A percentile compares a stretch with the other conserved stretches of the same genome.
Evolutionary conservation across 2,888 invertebrate species (phyloP).

Genomic region (Phragmatobia fuliginosa): DNA sequence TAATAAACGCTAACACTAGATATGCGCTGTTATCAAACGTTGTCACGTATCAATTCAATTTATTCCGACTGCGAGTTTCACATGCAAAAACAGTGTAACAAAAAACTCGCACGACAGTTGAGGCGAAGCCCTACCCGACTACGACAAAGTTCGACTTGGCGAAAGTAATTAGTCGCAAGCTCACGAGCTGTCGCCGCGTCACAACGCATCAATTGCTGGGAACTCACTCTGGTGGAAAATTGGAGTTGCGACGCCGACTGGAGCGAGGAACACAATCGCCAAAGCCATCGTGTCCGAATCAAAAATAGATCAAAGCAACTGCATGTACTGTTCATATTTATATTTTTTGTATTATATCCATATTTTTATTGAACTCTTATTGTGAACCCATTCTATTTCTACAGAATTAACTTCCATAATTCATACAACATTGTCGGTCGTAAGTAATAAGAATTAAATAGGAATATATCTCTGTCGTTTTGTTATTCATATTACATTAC

Average conservation of each 20-base stretch:
- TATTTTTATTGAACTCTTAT: conserved; percentile 44
- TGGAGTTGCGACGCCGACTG: conserved; percentile 72
- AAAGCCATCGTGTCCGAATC: conserved; percentile 40
- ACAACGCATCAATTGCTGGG: conserved; percentile 74
- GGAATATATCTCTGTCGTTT: conserved; percentile 84
- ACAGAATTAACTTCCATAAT: conserved; percentile 68
- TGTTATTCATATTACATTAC: conserved; percentile 86
- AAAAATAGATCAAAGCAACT: conserved; percentile 49
- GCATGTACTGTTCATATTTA: conserved; percentile 14
- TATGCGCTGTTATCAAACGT: conserved; percentile 19
- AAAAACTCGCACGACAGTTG: conserved; percentile 72
- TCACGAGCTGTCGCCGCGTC: conserved; percentile 78
- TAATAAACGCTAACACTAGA: not conserved
- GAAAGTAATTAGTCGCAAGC: conserved; percentile 81
- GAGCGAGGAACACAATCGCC: conserved; percentile 72
- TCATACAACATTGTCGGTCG: conserved; percentile 77
- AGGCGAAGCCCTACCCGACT: conserved; percentile 73
- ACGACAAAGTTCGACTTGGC: conserved; percentile 69
- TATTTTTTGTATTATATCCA: conserved; percentile 29
- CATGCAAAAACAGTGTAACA: conserved; percentile 70
- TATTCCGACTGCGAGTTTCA: conserved; percentile 51
- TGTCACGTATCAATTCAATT: conserved; percentile 53
- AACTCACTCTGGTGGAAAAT: conserved; percentile 80
- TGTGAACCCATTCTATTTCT: conserved; percentile 51
- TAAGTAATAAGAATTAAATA: conserved; percentile 83